These are phyloP conservation scores for Drosophila paramelanica DNA, from an alignment of 2,888 invertebrate species.

Conservation along the genomic window DNA sequence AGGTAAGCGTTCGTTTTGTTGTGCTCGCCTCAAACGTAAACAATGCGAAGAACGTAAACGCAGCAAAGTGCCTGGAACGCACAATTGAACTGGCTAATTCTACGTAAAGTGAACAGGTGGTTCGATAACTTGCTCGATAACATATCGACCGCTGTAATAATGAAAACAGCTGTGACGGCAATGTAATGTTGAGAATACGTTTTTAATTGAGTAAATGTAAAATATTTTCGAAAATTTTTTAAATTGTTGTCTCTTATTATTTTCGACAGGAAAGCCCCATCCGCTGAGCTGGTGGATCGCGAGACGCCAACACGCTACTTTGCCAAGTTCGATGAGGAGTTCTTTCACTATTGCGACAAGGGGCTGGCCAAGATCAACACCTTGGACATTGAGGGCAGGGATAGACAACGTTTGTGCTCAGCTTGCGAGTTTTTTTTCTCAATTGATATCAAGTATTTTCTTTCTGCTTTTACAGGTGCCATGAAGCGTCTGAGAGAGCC, in stretches of 20 bases:
- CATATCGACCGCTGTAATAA: no score
- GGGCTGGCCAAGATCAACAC: conserved; percentile 95
- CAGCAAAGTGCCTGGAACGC: conserved; percentile 25
- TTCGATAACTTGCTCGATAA: no score
- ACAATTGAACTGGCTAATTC: not conserved
- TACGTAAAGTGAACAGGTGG: not conserved
- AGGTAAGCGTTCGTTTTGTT: conserved; percentile 49
- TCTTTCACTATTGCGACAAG: conserved; percentile 93
- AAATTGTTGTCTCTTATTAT: no score
- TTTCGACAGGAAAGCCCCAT: conserved; percentile 86
- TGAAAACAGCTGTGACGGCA: no score
- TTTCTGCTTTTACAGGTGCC: conserved; percentile 85
- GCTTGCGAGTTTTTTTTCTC: not conserved
- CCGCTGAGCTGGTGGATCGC: conserved; percentile 90
- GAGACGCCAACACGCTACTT: conserved; percentile 90
- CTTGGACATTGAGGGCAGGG: conserved; percentile 92
- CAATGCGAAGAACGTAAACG: conserved; percentile 21
- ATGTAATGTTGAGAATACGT: no score
- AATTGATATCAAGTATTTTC: not conserved
- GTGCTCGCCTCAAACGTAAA: conserved; percentile 66
- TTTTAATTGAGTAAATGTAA: no score
- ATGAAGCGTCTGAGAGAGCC: conserved; percentile 95
- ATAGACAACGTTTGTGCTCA: conserved; percentile 86
- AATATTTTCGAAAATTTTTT: no score
- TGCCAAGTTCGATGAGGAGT: conserved; percentile 93